Evolutionary conservation across 2,888 invertebrate genomes (phyloP), one percentile per base, ranked within the genome.

Genomic region (Drosophila putrida): DNA sequence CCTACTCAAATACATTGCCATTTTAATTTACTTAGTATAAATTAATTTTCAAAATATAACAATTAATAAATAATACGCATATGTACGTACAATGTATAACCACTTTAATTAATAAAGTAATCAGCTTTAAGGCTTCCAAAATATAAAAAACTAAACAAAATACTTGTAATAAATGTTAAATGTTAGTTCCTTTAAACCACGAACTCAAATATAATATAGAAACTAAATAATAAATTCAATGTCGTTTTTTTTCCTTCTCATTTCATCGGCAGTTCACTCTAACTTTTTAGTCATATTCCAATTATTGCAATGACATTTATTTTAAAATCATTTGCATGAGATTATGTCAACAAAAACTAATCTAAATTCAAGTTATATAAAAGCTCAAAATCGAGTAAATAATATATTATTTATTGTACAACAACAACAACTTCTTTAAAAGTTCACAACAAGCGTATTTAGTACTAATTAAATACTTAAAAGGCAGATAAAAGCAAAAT

Each of bases 1-100:
- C 80, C 78, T 80, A 76, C 58, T 74, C 11, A 8, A 49, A 33
- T 11, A 49, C 82, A 79, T 81, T 83, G 71, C 44, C 65, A 68
- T 78, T 77, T 66, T 66, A 64, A 70, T 63, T 78, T 64, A 68
- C 64, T 80, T 58, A 50, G 10, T 47, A 69, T 43, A 71, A 15
- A 80, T 66, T 60, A 54, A 65, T 28, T 39, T 25, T 58, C 41
- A 33, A 27, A 46, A 65, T 61, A 57, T 57, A 36, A 38, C 38
- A 65, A 53, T 28, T 28, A 41, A 28, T 15, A 39, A 39, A 28
- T 27, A 66, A 33, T 43, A 63, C 27, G 58, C 46, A 53, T 47
- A 47, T 46, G 47, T 49, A 50, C 58, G 59, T 60, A 49, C 38
- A 54, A 71, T 38, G 70, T 38, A 61, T 51, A 70, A 47, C 47